Evolutionary conservation across 2,113 vertebrate genomes (phyloP).

Genomic region (Chloebia gouldiae): DNA sequence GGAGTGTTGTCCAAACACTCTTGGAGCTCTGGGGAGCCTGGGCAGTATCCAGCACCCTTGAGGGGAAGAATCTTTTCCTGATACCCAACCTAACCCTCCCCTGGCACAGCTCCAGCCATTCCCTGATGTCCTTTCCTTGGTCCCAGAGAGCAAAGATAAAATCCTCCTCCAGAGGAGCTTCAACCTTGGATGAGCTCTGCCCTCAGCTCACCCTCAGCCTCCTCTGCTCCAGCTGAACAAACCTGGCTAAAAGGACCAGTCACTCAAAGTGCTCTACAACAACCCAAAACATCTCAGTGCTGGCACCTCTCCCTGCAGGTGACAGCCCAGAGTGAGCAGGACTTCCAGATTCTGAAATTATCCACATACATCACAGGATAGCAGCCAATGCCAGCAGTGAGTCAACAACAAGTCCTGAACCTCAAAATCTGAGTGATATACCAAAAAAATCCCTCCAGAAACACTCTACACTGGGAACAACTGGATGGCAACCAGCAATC

Average conservation of each 20-base stretch:
- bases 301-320: not conserved
- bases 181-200: not conserved
- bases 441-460: not conserved
- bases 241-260: not conserved
- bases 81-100: not conserved
- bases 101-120: not conserved
- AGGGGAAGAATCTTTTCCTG: not conserved
- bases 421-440: not conserved
- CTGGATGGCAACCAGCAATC: not conserved
- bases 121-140: not conserved
- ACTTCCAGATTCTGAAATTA: not conserved
- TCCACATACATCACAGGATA: rapidly evolving
- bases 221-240: not conserved
- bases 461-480: not conserved
- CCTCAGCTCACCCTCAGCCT: not conserved
- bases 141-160: not conserved
- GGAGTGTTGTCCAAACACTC: rapidly evolving
- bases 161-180: not conserved
- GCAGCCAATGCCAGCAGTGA: not conserved
- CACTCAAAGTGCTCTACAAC: not conserved
- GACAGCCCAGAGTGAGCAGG: not conserved
- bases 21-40: not conserved
- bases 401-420: not conserved
- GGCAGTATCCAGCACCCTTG: not conserved
- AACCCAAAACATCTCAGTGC: not conserved